Conservation (phyloP, 2,888 invertebrate genomes). For the Pheosia gnoma region DNA sequence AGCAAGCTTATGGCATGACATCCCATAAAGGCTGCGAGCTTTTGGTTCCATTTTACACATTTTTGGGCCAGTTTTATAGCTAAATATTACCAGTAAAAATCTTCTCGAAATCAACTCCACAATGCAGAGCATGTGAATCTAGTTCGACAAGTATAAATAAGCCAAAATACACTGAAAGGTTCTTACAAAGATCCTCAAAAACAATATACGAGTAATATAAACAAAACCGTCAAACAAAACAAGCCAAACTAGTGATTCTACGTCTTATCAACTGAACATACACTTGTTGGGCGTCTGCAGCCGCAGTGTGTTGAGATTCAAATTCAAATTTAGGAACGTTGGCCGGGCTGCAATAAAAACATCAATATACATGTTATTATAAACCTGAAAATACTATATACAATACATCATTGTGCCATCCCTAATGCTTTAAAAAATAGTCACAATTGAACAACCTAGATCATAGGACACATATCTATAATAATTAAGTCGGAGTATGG, state of each 20-base stretch:
- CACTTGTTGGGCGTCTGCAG: slow-evolving; percentile 95
- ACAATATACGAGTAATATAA: slow-evolving; percentile 43
- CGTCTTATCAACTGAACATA: slow-evolving; percentile 85
- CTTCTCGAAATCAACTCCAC: no score
- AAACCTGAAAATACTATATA: slow-evolving; percentile 28
- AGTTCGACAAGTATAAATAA: slow-evolving; percentile 11
- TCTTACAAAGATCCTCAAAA: slow-evolving; percentile 44
- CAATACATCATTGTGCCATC: slow-evolving; percentile 19
- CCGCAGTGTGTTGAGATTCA: slow-evolving; percentile 96
- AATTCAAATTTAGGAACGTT: slow-evolving; percentile 98
- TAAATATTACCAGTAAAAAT: no score
- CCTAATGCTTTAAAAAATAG: slow-evolving; percentile 12
- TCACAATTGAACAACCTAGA: background rate
- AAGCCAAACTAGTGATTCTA: slow-evolving; percentile 78
- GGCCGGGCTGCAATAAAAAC: slow-evolving; percentile 95
- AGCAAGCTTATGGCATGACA: no score
- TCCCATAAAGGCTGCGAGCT: no score
- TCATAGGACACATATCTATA: no score
- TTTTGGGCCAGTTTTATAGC: no score
- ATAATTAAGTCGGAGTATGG: no score
- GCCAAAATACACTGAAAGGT: slow-evolving; percentile 42
- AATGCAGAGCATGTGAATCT: background rate
- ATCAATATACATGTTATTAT: slow-evolving; percentile 58
- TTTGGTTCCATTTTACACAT: no score
- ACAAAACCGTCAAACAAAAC: slow-evolving; percentile 51